These are phyloP conservation scores for Clunio marinus DNA, from an alignment of 2,888 invertebrate species.

Conservation along the genomic window DNA sequence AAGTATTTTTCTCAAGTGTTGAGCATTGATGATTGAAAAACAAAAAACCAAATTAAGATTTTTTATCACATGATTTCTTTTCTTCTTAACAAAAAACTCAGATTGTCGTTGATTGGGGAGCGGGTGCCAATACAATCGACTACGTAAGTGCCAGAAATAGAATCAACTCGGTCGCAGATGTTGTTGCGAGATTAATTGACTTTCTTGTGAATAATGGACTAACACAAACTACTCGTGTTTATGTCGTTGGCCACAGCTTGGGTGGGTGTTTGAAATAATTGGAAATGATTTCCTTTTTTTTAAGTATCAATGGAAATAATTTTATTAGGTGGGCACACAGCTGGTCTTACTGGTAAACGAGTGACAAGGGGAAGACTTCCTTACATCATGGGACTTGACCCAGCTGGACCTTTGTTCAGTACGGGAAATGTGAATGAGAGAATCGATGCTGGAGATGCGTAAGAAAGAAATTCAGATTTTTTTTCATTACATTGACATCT, in stretches of 20 bases:
- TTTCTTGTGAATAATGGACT: not conserved
- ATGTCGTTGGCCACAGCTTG: not conserved
- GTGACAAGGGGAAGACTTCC: constrained; percentile 54
- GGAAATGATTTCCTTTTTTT: not conserved
- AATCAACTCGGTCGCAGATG: constrained; percentile 41
- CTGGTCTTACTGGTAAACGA: constrained; percentile 57
- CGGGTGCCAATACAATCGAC: too few relatives aligned
- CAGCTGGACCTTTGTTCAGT: constrained; percentile 42
- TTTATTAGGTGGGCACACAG: constrained; percentile 45
- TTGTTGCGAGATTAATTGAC: constrained; percentile 42
- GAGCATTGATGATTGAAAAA: too few relatives aligned
- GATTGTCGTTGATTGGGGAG: too few relatives aligned
- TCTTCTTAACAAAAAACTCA: too few relatives aligned
- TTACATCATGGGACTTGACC: constrained; percentile 52
- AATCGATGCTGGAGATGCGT: not conserved
- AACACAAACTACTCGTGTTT: not conserved
- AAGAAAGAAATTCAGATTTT: not conserved
- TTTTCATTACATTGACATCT: constrained; percentile 38
- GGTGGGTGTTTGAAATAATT: not conserved
- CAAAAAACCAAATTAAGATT: too few relatives aligned
- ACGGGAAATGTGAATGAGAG: not conserved
- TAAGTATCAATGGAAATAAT: not conserved
- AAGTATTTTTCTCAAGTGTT: too few relatives aligned
- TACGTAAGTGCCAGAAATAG: constrained; percentile 55
- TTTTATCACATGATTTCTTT: too few relatives aligned